Evolutionary conservation across 2,797 vertebrate species (phyloP).

Genomic region (Halcyon badia): DNA sequence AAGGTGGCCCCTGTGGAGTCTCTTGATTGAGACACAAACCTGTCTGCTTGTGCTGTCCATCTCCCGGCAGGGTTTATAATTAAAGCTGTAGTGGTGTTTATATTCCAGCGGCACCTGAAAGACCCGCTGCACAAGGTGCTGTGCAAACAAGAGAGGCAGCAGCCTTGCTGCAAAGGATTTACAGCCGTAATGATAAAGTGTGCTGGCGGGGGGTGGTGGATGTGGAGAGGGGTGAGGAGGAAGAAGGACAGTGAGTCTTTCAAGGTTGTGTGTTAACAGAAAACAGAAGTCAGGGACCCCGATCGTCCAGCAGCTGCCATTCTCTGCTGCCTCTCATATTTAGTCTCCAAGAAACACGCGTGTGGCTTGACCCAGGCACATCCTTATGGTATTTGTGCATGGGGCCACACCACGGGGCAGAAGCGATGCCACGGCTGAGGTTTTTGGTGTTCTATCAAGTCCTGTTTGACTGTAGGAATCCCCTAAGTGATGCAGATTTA

Average conservation of each 20-base stretch:
- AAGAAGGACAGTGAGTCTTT: neutral
- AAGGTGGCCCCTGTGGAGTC: neutral
- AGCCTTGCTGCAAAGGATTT: conserved; percentile 16
- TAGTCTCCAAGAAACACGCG: fast-evolving
- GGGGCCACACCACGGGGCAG: neutral
- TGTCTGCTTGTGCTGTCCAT: neutral
- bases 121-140: conserved; percentile 3
- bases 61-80: conserved; percentile 29
- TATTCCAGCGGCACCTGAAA: conserved; percentile 45
- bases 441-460: neutral
- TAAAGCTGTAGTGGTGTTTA: conserved; percentile 33
- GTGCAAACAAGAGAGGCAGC: conserved; percentile 52
- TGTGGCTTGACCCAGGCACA: neutral
- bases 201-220: neutral
- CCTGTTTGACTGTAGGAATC: neutral
- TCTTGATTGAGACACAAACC: conserved; percentile 48
- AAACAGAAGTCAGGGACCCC: neutral
- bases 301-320: neutral
- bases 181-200: neutral
- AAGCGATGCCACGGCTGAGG: neutral
- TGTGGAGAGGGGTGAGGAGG: neutral
- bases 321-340: neutral
- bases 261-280: neutral
- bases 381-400: neutral
- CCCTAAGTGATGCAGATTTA: neutral